Evolutionary conservation across 2,888 invertebrate genomes (phyloP).

Genomic region (Melikaiella ostensackeni): DNA sequence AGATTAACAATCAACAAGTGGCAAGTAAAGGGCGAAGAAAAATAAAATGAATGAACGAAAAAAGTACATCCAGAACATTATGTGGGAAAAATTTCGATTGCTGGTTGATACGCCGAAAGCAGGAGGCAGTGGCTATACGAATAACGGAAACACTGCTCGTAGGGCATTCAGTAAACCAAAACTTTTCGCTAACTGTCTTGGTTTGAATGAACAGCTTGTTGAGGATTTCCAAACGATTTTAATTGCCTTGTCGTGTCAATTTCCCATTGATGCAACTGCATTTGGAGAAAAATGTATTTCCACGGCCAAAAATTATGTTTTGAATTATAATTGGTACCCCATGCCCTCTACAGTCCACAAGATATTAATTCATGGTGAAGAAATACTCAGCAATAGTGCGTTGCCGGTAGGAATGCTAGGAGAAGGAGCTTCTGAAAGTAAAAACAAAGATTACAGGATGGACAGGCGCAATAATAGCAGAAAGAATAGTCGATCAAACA

Average conservation of each 20-base stretch:
- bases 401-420: slow-evolving; percentile 3
- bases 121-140: neutral
- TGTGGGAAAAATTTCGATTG: neutral
- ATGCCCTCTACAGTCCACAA: neutral
- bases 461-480: neutral
- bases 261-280: neutral
- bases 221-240: slow-evolving; percentile 4
- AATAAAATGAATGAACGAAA: too few species aligned
- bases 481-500: neutral
- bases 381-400: neutral
- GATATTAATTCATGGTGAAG: neutral
- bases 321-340: slow-evolving; percentile 10
- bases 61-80: too few species aligned
- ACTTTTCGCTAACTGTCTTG: neutral
- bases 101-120: neutral
- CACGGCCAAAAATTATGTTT: neutral
- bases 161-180: slow-evolving; percentile 22
- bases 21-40: neutral
- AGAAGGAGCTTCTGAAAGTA: neutral
- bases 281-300: neutral
- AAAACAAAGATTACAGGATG: neutral
- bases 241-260: slow-evolving; percentile 1
- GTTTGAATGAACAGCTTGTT: slow-evolving; percentile 12
- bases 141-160: slow-evolving; percentile 1
- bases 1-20: slow-evolving; percentile 9